Evolutionary conservation across 2,888 invertebrate genomes (phyloP).

Genomic region (Acronicta alni): DNA sequence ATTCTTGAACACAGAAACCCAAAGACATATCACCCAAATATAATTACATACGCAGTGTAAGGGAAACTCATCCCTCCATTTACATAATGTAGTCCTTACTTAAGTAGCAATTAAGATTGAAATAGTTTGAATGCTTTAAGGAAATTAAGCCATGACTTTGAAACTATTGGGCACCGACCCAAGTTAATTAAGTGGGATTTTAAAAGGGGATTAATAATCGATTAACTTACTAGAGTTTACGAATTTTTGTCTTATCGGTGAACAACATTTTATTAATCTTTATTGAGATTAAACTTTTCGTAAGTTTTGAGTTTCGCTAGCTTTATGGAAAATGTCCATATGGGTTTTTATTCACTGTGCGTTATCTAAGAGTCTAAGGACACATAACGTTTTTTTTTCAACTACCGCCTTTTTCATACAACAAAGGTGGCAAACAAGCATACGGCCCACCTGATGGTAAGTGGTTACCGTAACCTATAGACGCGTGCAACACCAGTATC

Average conservation of each 20-base stretch:
- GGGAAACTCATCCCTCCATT: constrained; percentile 18
- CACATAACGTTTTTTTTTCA: too few species aligned
- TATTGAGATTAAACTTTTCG: too few species aligned
- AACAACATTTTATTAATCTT: too few species aligned
- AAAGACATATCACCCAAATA: constrained; percentile 8
- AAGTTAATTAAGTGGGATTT: constrained; percentile 35
- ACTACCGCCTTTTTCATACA: too few species aligned
- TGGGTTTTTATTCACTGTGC: too few species aligned
- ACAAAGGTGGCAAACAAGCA: too few species aligned
- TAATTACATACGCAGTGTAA: constrained; percentile 29
- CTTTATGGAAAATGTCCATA: too few species aligned
- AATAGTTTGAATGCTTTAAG: constrained; percentile 43
- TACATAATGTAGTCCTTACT: constrained; percentile 32
- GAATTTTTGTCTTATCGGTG: not conserved
- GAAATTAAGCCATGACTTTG: constrained; percentile 28
- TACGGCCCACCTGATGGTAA: too few species aligned
- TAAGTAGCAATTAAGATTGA: constrained; percentile 44
- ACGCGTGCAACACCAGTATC: too few species aligned
- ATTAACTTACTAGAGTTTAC: not conserved
- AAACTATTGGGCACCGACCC: constrained; percentile 15
- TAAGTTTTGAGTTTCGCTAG: too few species aligned
- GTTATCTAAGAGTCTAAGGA: too few species aligned
- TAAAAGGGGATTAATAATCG: constrained; percentile 5
- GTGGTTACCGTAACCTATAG: too few species aligned
- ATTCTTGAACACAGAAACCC: constrained; percentile 2